Percentiles rank a stretch among this genome's conserved stretches.
These are phyloP conservation scores for Dermatophagoides farinae DNA, from an alignment of 1,140 invertebrate genomes.

Conservation along the genomic window DNA sequence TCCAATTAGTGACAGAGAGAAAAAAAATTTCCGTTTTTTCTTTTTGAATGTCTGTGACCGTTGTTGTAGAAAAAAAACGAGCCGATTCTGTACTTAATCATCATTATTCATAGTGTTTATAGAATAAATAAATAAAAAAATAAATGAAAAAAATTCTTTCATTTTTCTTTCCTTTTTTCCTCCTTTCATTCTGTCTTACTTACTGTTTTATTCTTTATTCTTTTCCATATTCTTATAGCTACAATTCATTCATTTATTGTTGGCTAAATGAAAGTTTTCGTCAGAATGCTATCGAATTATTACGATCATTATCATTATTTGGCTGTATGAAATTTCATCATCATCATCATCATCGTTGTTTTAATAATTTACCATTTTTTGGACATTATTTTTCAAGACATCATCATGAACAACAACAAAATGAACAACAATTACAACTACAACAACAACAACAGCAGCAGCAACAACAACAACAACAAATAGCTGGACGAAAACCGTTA, in stretches of 20 bases:
- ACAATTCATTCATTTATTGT: conserved; percentile 86
- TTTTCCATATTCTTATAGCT: conserved; percentile 30
- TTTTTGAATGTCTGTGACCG: too few species aligned
- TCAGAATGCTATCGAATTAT: neutral
- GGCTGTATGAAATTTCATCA: neutral
- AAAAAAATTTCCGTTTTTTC: too few species aligned
- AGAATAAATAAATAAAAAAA: neutral
- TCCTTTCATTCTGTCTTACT: neutral
- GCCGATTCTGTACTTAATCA: neutral
- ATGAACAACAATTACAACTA: neutral
- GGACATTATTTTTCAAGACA: too few species aligned
- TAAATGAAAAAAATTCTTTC: too few species aligned
- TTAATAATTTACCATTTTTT: neutral
- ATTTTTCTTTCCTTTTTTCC: too few species aligned
- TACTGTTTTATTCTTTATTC: neutral
- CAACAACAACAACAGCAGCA: neutral
- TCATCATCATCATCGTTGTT: too few species aligned
- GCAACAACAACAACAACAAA: neutral
- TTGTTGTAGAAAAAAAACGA: too few species aligned
- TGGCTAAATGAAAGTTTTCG: conserved; percentile 97
- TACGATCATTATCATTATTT: neutral
- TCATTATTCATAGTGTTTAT: neutral
- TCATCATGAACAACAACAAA: neutral
- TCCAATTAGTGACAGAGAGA: too few species aligned
- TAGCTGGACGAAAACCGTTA: neutral